phyloP scores from a whole-genome alignment of 2,888 invertebrate genomes.

The Lithophane semibrunnea region DNA sequence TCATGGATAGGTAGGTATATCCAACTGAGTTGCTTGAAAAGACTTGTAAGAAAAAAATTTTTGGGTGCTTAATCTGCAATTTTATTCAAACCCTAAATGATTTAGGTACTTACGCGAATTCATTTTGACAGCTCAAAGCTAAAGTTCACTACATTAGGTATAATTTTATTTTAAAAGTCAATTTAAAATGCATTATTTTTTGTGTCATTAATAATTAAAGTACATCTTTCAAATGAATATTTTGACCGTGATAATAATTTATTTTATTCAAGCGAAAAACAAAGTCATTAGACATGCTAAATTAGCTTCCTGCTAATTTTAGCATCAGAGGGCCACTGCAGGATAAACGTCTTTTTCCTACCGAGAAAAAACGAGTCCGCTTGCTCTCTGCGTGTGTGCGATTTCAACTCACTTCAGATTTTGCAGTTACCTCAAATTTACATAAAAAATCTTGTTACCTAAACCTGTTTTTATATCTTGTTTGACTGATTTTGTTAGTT shows the following conservation, averaged over 20 bases:
- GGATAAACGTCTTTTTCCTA: not conserved
- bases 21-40: not conserved
- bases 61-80: not conserved
- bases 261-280: conserved; percentile 4
- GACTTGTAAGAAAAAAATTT: not conserved
- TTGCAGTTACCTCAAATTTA: too few relatives aligned
- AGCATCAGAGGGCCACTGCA: not conserved
- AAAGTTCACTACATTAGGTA: too few relatives aligned
- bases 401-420: too few relatives aligned
- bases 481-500: too few relatives aligned
- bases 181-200: conserved; percentile 15
- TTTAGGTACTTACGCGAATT: not conserved
- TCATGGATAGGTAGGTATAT: not conserved
- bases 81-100: not conserved
- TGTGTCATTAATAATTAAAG: not conserved
- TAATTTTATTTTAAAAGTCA: not conserved
- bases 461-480: too few relatives aligned
- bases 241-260: not conserved
- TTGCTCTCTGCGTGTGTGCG: not conserved
- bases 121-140: not conserved
- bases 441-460: not conserved
- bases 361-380: not conserved
- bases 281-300: not conserved
- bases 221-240: not conserved
- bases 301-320: not conserved